These are phyloP conservation scores for Cheilosia vernalis DNA, from an alignment of 2,888 invertebrate species.

Conservation along the genomic window DNA sequence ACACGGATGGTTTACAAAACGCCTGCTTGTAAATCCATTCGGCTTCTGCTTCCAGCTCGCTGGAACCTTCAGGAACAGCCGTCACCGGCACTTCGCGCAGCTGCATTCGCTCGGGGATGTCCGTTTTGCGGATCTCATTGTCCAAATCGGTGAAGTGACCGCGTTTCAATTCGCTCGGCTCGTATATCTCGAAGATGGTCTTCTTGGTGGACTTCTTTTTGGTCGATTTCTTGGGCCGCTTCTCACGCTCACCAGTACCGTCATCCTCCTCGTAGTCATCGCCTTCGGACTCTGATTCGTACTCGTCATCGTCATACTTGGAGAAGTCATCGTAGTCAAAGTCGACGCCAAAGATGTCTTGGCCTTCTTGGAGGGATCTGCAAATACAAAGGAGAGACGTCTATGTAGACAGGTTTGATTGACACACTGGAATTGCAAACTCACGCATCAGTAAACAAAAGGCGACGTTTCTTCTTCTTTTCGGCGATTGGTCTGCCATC, in stretches of 20 bases:
- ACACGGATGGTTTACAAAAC: conserved; percentile 92
- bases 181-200: conserved; percentile 96
- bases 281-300: conserved; percentile 89
- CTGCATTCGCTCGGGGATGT: conserved; percentile 96
- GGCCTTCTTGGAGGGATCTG: conserved; percentile 97
- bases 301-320: conserved; percentile 92
- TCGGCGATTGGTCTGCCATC: conserved; percentile 94
- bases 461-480: conserved; percentile 90
- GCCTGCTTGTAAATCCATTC: conserved; percentile 99
- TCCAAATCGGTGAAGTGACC: conserved; percentile 97
- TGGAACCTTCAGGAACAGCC: conserved; percentile 91
- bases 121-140: conserved; percentile 94
- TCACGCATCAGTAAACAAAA: conserved; percentile 94
- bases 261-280: conserved; percentile 92
- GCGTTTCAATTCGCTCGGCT: conserved; percentile 97
- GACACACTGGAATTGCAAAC: conserved; percentile 80
- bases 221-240: conserved; percentile 89
- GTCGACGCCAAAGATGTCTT: conserved; percentile 99
- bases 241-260: conserved; percentile 86
- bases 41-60: conserved; percentile 96
- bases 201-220: conserved; percentile 91
- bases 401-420: too few species aligned
- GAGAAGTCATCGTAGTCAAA: conserved; percentile 97
- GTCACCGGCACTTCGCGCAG: conserved; percentile 94
- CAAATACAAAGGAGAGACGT: conserved; percentile 26